Evolutionary conservation across 35 echinoderm and acorn worm genomes (phyloP), one percentile per base, ranked within the genome.

Genomic region (Ophioderma brevispina): DNA sequence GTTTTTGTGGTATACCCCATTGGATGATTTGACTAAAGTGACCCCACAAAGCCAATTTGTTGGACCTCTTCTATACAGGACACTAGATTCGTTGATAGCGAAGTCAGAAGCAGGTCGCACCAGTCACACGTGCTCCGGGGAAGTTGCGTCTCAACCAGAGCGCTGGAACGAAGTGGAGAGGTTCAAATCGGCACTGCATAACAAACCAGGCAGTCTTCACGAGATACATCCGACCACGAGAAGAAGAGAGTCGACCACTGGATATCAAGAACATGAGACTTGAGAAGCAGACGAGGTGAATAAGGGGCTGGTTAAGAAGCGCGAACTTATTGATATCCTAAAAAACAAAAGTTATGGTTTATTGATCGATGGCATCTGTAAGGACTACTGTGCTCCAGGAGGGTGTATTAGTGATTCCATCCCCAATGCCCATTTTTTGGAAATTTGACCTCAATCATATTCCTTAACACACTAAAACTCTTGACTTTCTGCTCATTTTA

Each of bases 301-400:
- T 99, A 21, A 99, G 95, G 97, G 70, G 87, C 30, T 93, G 97
- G 30, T 99, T 99, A 99, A 99, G 37, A 93, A 99, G 78, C 80
- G 95, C 0, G 95, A 99, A 50, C 77, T 99, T 18, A 95, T 99
- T 82, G 97, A 99, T 89, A 84, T 99, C n/a, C 87, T 99, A 99
- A 99, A 42, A 95, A 87, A 91, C 97, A 99, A 82, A 99, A 99
- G 97, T 93, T 99, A 87, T 52, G 83, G n/a, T n/a, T n/a, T n/a
- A n/a, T n/a, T n/a, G n/a, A n/a, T n/a, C n/a, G n/a, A n/a, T n/a
- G n/a, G n/a, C n/a, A n/a, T n/a, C n/a, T n/a, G n/a, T n/a, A n/a
- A n/a, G n/a, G n/a, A n/a, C n/a, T n/a, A n/a, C n/a, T n/a, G n/a
- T n/a, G n/a, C n/a, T n/a, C n/a, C n/a, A n/a, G n/a, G n/a, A n/a